phyloP scores from a whole-genome alignment of 2,797 vertebrate species.

The Sphaeramia orbicularis region DNA sequence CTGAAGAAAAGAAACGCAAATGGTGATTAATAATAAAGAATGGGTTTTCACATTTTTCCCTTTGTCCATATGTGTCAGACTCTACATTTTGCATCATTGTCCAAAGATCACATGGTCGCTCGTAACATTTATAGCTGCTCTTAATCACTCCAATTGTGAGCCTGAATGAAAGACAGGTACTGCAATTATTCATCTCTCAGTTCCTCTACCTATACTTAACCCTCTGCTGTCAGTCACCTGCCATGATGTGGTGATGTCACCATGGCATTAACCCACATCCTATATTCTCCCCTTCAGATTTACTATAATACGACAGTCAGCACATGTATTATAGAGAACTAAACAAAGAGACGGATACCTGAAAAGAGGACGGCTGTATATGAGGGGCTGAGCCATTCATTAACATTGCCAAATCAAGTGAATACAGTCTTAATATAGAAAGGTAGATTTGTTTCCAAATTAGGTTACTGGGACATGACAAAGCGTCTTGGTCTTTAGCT shows the following conservation, averaged over 20 bases:
- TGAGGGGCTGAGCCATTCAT: constrained; percentile 43
- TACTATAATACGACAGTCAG: neutral
- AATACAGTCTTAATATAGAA: constrained; percentile 63
- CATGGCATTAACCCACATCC: neutral
- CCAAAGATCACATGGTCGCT: constrained; percentile 19
- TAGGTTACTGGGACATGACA: constrained; percentile 75
- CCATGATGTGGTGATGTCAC: neutral
- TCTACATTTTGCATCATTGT: constrained; percentile 11
- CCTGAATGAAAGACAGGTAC: constrained; percentile 27
- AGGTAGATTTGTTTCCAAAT: constrained; percentile 40
- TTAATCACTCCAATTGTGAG: constrained; percentile 33
- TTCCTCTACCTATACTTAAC: constrained; percentile 1
- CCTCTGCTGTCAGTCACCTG: constrained; percentile 18
- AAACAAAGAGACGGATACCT: constrained; percentile 20
- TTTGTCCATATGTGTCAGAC: constrained; percentile 23
- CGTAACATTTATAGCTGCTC: constrained; percentile 27
- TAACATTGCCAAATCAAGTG: constrained; percentile 49
- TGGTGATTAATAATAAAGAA: constrained; percentile 10
- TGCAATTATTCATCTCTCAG: constrained; percentile 32
- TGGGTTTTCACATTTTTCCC: neutral
- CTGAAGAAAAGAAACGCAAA: neutral
- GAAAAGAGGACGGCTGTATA: constrained; percentile 14
- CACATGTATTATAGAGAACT: neutral
- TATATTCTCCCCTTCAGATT: neutral
- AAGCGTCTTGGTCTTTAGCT: constrained; percentile 58